phyloP scores from a whole-genome alignment of 2,888 invertebrate species.

The Apamea epomidion region DNA sequence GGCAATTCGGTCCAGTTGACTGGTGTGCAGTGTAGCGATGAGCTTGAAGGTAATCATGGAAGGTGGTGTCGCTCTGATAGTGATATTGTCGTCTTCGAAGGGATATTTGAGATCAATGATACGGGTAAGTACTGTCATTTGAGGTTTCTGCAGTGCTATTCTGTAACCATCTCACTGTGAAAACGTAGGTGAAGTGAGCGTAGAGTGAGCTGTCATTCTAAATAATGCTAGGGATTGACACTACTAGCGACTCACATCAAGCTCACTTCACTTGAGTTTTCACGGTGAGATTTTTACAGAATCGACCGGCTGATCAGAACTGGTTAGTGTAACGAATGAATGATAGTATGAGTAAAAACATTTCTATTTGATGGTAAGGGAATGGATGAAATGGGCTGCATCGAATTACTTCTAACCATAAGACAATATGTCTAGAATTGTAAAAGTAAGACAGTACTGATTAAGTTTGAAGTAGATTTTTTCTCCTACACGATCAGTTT shows the following conservation, averaged over 20 bases:
- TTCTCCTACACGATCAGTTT: neutral
- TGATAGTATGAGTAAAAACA: neutral
- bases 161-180: too few relatives aligned
- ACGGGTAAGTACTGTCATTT: neutral
- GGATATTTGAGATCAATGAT: slow-evolving; percentile 9
- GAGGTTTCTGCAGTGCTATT: too few relatives aligned
- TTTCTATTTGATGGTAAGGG: neutral
- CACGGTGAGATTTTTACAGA: too few relatives aligned
- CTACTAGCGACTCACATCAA: too few relatives aligned
- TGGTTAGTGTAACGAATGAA: neutral
- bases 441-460: neutral
- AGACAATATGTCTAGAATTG: neutral
- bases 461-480: neutral
- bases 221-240: too few relatives aligned
- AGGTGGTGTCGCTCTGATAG: neutral
- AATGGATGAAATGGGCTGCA: neutral
- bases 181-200: too few relatives aligned
- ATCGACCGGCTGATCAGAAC: slow-evolving; percentile 1
- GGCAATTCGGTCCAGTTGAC: slow-evolving; percentile 37
- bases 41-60: slow-evolving; percentile 21
- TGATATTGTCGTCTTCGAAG: slow-evolving; percentile 7
- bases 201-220: too few relatives aligned
- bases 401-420: neutral
- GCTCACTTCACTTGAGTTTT: too few relatives aligned
- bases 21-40: slow-evolving; percentile 47